Conservation (phyloP, 2,797 vertebrate genomes). For the Falco berigora region DNA sequence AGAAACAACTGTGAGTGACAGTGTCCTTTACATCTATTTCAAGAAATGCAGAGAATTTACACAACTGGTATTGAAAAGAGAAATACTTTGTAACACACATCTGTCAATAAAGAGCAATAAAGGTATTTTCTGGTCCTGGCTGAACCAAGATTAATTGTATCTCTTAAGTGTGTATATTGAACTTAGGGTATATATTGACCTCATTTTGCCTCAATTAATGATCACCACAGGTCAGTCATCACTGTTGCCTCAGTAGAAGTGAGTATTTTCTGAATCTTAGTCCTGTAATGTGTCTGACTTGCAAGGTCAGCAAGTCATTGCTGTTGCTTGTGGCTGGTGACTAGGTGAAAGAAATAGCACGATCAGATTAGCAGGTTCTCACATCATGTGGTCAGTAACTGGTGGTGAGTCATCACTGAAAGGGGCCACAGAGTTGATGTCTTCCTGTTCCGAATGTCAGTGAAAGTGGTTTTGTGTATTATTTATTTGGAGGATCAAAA, state of each 20-base stretch:
- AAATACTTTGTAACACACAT: neutral
- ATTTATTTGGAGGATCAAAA: neutral
- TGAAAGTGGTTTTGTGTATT: neutral
- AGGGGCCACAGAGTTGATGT: neutral
- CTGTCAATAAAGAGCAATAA: neutral
- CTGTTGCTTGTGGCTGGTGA: neutral
- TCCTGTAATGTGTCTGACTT: neutral
- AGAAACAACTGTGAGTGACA: neutral
- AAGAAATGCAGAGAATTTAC: neutral
- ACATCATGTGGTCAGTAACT: neutral
- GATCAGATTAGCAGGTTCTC: neutral
- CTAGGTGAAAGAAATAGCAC: neutral
- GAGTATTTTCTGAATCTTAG: neutral
- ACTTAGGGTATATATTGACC: constrained; percentile 3
- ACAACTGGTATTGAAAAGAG: neutral
- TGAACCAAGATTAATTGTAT: constrained; percentile 18
- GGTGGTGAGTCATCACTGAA: neutral
- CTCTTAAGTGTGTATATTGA: constrained; percentile 18
- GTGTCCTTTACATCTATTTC: neutral
- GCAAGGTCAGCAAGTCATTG: neutral
- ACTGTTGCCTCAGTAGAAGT: neutral
- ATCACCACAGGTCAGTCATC: neutral
- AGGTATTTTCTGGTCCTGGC: neutral
- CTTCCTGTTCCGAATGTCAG: neutral
- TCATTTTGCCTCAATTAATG: constrained; percentile 17